phyloP scores from a whole-genome alignment of 2,797 vertebrate genomes.

The Pipistrellus nathusii region DNA sequence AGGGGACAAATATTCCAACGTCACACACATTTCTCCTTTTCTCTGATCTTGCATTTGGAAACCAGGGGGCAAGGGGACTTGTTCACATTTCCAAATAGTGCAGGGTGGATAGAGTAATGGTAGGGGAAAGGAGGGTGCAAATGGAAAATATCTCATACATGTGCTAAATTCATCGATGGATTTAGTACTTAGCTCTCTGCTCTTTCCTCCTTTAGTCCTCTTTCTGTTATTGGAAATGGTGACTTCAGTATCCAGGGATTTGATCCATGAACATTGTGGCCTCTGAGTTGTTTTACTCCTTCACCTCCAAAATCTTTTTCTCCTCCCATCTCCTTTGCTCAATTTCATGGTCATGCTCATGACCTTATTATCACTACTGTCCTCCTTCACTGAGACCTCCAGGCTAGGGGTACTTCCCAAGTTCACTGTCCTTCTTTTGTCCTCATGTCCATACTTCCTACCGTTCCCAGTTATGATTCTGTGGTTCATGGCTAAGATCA shows the following conservation, averaged over 20 bases:
- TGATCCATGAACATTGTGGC: background rate
- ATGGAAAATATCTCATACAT: background rate
- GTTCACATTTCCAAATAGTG: background rate
- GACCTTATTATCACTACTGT: background rate
- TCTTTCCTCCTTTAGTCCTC: background rate
- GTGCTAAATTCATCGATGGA: background rate
- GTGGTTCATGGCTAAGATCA: background rate
- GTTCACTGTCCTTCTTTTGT: background rate
- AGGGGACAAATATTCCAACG: background rate
- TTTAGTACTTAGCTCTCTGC: background rate
- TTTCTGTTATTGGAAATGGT: background rate
- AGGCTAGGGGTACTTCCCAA: background rate
- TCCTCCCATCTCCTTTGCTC: background rate
- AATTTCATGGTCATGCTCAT: background rate
- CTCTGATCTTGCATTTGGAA: background rate
- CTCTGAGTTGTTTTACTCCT: background rate
- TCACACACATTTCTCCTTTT: background rate
- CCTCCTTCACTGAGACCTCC: background rate
- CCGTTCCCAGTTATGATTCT: background rate
- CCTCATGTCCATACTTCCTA: background rate
- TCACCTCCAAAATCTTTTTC: background rate
- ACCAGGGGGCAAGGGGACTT: background rate
- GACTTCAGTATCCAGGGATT: background rate
- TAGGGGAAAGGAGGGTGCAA: background rate
- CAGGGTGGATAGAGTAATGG: background rate